These are phyloP conservation scores for Leptopilina boulardi DNA, from an alignment of 1,140 invertebrate genomes.

Conservation along the genomic window DNA sequence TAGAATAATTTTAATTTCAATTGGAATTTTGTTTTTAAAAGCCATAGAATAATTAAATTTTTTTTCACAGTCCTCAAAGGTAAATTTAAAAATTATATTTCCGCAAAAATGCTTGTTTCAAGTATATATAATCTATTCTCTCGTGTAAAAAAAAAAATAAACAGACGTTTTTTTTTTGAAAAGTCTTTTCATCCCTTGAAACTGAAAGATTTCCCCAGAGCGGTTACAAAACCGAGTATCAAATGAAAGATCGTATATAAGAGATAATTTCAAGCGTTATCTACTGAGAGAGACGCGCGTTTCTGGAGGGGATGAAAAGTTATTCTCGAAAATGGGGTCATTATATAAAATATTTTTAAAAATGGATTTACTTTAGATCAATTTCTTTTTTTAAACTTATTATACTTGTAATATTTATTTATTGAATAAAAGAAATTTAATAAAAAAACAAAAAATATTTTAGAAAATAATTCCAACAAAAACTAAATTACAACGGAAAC, in stretches of 20 bases:
- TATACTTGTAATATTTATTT: too few species aligned
- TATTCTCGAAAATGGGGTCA: not conserved
- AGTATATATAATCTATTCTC: not conserved
- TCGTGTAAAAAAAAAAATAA: constrained; percentile 9
- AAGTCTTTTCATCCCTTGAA: constrained; percentile 6
- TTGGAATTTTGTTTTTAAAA: too few species aligned
- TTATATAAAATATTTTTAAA: not conserved
- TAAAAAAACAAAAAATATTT: too few species aligned
- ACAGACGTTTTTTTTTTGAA: not conserved
- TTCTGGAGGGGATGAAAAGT: not conserved
- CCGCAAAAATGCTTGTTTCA: not conserved
- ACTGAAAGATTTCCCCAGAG: not conserved
- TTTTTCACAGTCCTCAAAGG: too few species aligned
- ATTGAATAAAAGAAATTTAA: too few species aligned
- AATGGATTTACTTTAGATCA: not conserved
- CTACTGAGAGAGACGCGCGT: not conserved
- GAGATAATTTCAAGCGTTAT: not conserved
- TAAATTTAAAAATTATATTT: not conserved
- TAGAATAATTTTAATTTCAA: too few species aligned
- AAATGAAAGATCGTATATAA: not conserved
- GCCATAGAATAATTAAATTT: too few species aligned
- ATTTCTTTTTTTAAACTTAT: too few species aligned
- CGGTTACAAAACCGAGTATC: not conserved
- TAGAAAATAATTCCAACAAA: too few species aligned
- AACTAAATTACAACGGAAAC: too few species aligned